phyloP scores from a whole-genome alignment of 1,140 invertebrate genomes.

The Drosophila azteca region DNA sequence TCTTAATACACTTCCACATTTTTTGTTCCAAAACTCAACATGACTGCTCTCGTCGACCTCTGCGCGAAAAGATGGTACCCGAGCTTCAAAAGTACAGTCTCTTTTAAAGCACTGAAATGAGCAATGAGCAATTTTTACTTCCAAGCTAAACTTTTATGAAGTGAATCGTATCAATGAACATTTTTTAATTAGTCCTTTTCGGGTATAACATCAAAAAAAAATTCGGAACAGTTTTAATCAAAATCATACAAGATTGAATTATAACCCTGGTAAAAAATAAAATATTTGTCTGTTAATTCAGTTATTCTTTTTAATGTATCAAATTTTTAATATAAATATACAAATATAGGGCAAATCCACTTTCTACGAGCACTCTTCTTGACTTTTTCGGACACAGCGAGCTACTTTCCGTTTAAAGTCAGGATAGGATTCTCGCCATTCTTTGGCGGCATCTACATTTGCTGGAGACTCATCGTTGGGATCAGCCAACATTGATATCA shows the following conservation, averaged over 20 bases:
- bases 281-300: constrained; percentile 60
- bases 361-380: constrained; percentile 91
- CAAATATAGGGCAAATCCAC: constrained; percentile 70
- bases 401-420: constrained; percentile 99
- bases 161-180: too few relatives aligned
- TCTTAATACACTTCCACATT: too few relatives aligned
- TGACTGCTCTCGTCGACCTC: too few relatives aligned
- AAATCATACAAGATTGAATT: neutral
- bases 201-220: neutral
- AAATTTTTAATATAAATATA: constrained; percentile 83
- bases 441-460: constrained; percentile 99
- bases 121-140: too few relatives aligned
- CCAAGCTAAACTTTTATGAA: too few relatives aligned
- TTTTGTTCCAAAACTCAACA: too few relatives aligned
- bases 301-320: constrained; percentile 80
- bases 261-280: constrained; percentile 7
- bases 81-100: too few relatives aligned
- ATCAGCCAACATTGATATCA: constrained; percentile 99
- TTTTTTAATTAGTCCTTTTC: too few relatives aligned
- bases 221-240: neutral
- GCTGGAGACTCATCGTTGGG: constrained; percentile 99
- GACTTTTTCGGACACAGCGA: constrained; percentile 98
- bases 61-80: too few relatives aligned
- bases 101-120: too few relatives aligned
- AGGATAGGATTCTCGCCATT: constrained; percentile 98